Conservation (phyloP, 2,888 invertebrate genomes). For the Meta bourneti region DNA sequence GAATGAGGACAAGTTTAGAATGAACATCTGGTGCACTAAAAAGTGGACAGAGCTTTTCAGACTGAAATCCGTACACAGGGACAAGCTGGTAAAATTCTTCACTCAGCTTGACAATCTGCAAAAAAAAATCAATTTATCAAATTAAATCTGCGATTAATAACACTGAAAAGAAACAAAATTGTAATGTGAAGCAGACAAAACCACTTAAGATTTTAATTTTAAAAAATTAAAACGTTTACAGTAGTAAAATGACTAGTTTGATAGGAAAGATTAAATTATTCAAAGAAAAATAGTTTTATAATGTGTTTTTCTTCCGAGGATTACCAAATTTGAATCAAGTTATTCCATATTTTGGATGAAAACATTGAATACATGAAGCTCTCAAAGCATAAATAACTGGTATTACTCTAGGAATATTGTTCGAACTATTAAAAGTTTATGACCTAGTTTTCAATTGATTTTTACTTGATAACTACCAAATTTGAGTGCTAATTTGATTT, state of each 20-base stretch:
- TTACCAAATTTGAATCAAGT: too few relatives aligned
- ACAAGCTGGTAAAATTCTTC: slow-evolving; percentile 82
- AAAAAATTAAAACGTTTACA: not conserved
- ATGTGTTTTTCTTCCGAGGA: too few relatives aligned
- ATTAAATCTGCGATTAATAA: not conserved
- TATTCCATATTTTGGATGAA: too few relatives aligned
- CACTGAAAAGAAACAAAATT: not conserved
- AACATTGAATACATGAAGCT: too few relatives aligned
- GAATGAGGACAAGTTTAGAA: slow-evolving; percentile 79
- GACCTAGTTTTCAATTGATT: too few relatives aligned
- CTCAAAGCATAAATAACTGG: too few relatives aligned
- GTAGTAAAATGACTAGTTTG: not conserved
- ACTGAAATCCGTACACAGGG: slow-evolving; percentile 82
- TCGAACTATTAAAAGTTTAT: too few relatives aligned
- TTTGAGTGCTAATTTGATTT: too few relatives aligned
- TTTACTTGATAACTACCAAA: too few relatives aligned
- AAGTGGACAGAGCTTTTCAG: slow-evolving; percentile 81
- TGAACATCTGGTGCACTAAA: slow-evolving; percentile 79
- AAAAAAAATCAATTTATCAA: slow-evolving; percentile 18
- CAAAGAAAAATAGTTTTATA: not conserved
- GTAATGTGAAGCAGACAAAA: not conserved
- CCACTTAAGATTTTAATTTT: not conserved
- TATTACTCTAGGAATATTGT: too few relatives aligned
- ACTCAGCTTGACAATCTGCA: slow-evolving; percentile 81
- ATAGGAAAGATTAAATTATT: not conserved